These are phyloP conservation scores for Spea hammondii DNA, from an alignment of 2,797 vertebrate species.

Conservation along the genomic window DNA sequence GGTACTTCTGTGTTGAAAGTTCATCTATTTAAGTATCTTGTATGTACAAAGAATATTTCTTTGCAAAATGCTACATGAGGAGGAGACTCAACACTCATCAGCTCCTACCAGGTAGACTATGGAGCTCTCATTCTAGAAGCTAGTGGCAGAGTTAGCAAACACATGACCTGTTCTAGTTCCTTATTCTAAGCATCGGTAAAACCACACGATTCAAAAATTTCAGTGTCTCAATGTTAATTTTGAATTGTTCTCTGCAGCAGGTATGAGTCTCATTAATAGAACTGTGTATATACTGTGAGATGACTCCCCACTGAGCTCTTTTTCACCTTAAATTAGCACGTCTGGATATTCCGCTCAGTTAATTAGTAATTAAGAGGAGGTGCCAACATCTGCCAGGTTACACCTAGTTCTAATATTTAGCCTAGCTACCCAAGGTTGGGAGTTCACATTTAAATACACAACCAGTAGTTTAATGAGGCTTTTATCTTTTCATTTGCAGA, in stretches of 20 bases:
- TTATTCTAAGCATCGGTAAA: too few relatives aligned
- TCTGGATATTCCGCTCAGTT: slow-evolving; percentile 39
- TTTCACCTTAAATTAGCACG: slow-evolving; percentile 38
- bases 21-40: too few relatives aligned
- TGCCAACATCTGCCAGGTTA: slow-evolving; percentile 27
- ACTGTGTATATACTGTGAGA: slow-evolving; percentile 29
- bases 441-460: not conserved
- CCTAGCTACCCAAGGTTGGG: not conserved
- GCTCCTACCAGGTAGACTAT: too few relatives aligned
- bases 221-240: not conserved
- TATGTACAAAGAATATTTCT: too few relatives aligned
- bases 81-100: too few relatives aligned
- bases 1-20: too few relatives aligned
- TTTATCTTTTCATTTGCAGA: not conserved
- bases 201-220: too few relatives aligned
- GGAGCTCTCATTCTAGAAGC: too few relatives aligned
- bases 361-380: slow-evolving; percentile 39
- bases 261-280: slow-evolving; percentile 19
- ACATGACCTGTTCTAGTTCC: too few relatives aligned
- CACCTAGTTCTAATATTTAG: slow-evolving; percentile 19
- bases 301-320: slow-evolving; percentile 37
- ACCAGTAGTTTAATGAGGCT: not conserved
- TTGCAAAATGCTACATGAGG: too few relatives aligned
- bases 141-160: too few relatives aligned
- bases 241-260: not conserved